These are phyloP conservation scores for Tetragonisca angustula DNA, from an alignment of 2,888 invertebrate genomes.

Conservation along the genomic window DNA sequence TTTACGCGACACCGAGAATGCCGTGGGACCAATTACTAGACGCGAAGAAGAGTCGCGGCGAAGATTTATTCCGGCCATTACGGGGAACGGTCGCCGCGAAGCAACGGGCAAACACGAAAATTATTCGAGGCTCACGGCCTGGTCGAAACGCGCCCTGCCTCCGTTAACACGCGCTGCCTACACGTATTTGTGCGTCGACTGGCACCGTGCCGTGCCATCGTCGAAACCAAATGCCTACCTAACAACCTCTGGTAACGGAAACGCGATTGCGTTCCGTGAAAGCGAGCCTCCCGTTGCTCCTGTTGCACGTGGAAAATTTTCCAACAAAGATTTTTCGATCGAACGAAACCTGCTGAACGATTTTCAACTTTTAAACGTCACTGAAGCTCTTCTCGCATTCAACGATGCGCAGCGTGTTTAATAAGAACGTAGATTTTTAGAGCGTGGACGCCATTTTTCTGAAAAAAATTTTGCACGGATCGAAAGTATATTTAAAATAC, in stretches of 20 bases:
- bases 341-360: too few relatives aligned
- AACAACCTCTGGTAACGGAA: constrained; percentile 41
- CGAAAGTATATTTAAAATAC: too few relatives aligned
- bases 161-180: constrained; percentile 39
- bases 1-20: constrained; percentile 8
- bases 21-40: constrained; percentile 35
- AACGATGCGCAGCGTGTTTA: too few relatives aligned
- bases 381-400: too few relatives aligned
- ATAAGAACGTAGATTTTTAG: too few relatives aligned
- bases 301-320: constrained; percentile 52
- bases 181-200: constrained; percentile 49
- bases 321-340: too few relatives aligned
- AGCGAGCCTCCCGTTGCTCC: constrained; percentile 28
- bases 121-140: constrained; percentile 18
- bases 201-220: constrained; percentile 19
- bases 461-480: too few relatives aligned
- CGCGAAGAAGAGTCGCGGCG: not conserved
- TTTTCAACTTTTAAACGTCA: too few relatives aligned
- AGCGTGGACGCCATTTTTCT: too few relatives aligned
- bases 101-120: constrained; percentile 28
- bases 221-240: constrained; percentile 36
- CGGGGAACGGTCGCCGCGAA: constrained; percentile 17
- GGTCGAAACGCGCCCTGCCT: constrained; percentile 15
- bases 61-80: constrained; percentile 43
- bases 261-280: constrained; percentile 5